phyloP scores from a whole-genome alignment of 2,888 invertebrate species.

The Cheilosia variabilis region DNA sequence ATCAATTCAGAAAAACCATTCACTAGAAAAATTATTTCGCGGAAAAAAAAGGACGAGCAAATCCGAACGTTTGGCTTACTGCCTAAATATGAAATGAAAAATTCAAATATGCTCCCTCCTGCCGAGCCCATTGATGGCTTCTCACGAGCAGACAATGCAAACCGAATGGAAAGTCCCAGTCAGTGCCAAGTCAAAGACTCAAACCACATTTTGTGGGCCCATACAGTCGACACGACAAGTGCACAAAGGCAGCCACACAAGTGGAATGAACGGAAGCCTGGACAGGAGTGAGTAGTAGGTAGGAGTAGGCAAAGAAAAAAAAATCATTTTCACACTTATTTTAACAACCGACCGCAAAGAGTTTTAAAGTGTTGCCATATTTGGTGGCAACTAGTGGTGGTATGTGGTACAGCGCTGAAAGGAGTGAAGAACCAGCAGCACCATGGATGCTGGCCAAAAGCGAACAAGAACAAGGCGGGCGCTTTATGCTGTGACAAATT shows the following conservation, averaged over 20 bases:
- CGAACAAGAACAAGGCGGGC: slow-evolving; percentile 16
- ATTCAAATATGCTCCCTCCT: slow-evolving; percentile 64
- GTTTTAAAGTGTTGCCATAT: slow-evolving; percentile 73
- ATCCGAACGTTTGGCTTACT: slow-evolving; percentile 62
- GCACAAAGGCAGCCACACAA: slow-evolving; percentile 48
- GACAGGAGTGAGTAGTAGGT: neutral
- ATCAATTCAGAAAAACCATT: slow-evolving; percentile 65
- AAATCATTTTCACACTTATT: slow-evolving; percentile 81
- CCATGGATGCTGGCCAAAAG: slow-evolving; percentile 58
- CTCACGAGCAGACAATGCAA: slow-evolving; percentile 59
- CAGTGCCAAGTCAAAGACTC: slow-evolving; percentile 71
- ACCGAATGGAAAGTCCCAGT: slow-evolving; percentile 38
- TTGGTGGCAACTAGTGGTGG: slow-evolving; percentile 68
- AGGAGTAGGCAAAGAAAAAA: slow-evolving; percentile 74
- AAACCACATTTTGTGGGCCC: slow-evolving; percentile 41
- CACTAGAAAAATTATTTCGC: slow-evolving; percentile 31
- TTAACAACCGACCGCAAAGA: slow-evolving; percentile 79
- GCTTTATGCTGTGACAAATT: slow-evolving; percentile 74
- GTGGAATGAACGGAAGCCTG: slow-evolving; percentile 24
- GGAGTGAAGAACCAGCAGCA: slow-evolving; percentile 28
- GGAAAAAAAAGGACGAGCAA: slow-evolving; percentile 40
- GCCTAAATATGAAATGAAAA: slow-evolving; percentile 74
- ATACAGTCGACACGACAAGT: slow-evolving; percentile 56
- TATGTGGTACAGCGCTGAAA: slow-evolving; percentile 30
- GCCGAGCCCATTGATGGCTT: slow-evolving; percentile 29